These are phyloP conservation scores for Lucilia sericata DNA, from an alignment of 1,140 invertebrate genomes.

Conservation along the genomic window DNA sequence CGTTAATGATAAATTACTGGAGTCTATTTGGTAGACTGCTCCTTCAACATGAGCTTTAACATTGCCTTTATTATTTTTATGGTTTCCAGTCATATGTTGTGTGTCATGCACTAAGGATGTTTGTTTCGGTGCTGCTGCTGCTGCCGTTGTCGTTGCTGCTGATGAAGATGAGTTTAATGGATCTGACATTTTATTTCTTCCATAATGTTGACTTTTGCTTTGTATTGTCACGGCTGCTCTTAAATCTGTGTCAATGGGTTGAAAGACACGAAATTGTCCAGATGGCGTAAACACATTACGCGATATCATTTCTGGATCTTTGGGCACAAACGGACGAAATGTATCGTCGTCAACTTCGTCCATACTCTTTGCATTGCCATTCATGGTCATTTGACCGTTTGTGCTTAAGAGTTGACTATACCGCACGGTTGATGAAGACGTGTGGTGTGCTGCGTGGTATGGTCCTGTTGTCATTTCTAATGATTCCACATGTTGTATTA, in stretches of 20 bases:
- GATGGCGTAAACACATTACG: conserved; percentile 64
- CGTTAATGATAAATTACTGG: not conserved
- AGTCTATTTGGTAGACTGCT: not conserved
- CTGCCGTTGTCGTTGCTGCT: not conserved
- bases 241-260: conserved; percentile 59
- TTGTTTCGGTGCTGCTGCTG: not conserved
- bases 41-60: not conserved
- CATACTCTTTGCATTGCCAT: not conserved
- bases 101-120: too few species aligned
- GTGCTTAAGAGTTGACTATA: conserved; percentile 44
- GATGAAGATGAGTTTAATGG: not conserved
- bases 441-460: not conserved
- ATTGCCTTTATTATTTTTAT: not conserved
- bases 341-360: conserved; percentile 55
- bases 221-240: conserved; percentile 55
- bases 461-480: not conserved
- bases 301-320: conserved; percentile 62
- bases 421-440: not conserved
- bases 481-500: not conserved
- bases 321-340: conserved; percentile 61
- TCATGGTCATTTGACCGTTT: conserved; percentile 9
- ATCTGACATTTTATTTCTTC: conserved; percentile 2
- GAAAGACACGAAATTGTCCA: conserved; percentile 63
- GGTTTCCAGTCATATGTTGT: not conserved
- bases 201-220: not conserved